These are phyloP conservation scores for Calonectris borealis DNA, from an alignment of 2,113 vertebrate genomes.

Conservation along the genomic window DNA sequence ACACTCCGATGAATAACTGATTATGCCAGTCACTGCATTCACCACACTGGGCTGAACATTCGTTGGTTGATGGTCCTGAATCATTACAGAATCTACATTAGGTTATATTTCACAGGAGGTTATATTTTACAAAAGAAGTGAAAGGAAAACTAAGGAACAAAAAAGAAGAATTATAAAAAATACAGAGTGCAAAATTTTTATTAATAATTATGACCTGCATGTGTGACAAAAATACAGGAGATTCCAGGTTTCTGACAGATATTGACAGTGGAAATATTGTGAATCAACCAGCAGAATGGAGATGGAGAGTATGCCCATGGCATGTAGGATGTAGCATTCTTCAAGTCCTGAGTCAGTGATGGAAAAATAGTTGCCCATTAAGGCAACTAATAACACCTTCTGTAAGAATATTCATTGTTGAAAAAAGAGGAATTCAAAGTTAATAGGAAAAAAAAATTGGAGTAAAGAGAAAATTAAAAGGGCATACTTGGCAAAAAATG, in stretches of 20 bases:
- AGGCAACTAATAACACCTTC: neutral
- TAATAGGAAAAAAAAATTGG: neutral
- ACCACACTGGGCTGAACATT: neutral
- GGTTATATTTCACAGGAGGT: neutral
- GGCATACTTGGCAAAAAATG: neutral
- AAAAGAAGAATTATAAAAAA: neutral
- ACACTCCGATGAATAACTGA: constrained; percentile 6
- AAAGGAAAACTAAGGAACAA: neutral
- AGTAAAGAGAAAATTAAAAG: neutral
- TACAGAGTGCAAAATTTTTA: neutral
- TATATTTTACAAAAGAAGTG: neutral
- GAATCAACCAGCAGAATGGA: neutral
- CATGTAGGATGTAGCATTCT: neutral
- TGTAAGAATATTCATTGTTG: neutral
- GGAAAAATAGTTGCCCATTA: neutral
- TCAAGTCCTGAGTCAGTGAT: neutral
- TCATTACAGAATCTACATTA: neutral
- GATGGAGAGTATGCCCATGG: neutral
- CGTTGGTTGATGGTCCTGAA: neutral
- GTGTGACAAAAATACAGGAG: neutral
- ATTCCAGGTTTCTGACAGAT: neutral
- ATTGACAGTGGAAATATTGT: neutral
- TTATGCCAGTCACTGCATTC: neutral
- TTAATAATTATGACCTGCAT: neutral
- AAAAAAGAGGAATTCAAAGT: neutral